Base-by-base conservation (phyloP, 2,113 vertebrate genomes). In the Neoarius graeffei region DNA sequence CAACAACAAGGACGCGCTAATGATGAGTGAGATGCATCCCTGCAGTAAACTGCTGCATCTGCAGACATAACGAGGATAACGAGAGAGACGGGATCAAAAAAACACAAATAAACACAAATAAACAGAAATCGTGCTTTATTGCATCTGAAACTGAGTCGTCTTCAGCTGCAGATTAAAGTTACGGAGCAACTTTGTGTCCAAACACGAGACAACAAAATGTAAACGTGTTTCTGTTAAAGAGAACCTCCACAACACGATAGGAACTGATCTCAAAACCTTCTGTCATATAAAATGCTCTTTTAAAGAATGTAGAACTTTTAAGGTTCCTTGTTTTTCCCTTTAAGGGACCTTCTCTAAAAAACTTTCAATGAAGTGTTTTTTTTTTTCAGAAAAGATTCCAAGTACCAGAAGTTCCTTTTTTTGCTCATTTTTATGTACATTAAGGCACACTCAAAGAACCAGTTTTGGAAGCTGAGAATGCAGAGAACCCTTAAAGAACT, bases 1-100 rank as follows among this genome's bases (percentile, higher is more conserved):
- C 76, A 54, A 50, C 76, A 79, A 79, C 76, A 54, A 79, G 76
- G 76, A 54, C 48, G 50, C 23, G 50, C 11, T 79, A 79, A 79
- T 79, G 76, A 79, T 27, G 76, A 79, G 25, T 54, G 76, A 79
- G 50, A 54, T 23, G 50, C 71, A 9, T 35, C 2, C 27, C 71
- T 42, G 30, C 69, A 42, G 69, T 42, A 19, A 71, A 73, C 71
- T 20, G 71, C 71, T 73, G 35, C 71, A 20, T 73, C 15, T 73
- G 71, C 71, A 73, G 71, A 3, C 76, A n/a, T n/a, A n/a, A 54
- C 9, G 5, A 54, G 9, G 48, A 79, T 79, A 79, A 79, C 76
- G 76, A 15, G 50, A n/a, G 76, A 54, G 50, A 79, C 4, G 5
- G 50, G 73, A 25, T 52, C 48, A 71, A 71, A 71, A 69, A 27